These are phyloP conservation scores for Propithecus perrieri DNA, from an alignment of 2,797 vertebrate genomes.

Conservation along the genomic window DNA sequence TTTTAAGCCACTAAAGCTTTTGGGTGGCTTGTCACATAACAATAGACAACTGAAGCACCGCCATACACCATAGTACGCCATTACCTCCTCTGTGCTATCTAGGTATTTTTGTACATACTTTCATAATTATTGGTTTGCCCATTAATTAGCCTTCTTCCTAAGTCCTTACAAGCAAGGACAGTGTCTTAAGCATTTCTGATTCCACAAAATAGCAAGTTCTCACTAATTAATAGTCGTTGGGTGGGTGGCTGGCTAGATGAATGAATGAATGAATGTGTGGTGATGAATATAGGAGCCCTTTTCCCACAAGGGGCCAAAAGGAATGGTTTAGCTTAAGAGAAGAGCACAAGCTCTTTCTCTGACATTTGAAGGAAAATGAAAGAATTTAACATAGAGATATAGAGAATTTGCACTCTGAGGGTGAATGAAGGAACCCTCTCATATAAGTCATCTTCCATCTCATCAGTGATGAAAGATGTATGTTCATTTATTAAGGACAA, in stretches of 20 bases:
- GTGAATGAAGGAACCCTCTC: background rate
- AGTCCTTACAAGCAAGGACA: background rate
- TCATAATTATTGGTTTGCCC: background rate
- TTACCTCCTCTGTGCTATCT: background rate
- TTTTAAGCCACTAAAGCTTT: background rate
- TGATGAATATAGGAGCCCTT: background rate
- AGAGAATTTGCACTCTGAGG: background rate
- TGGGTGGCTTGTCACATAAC: background rate
- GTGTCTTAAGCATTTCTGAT: background rate
- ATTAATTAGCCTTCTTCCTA: background rate
- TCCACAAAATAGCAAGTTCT: background rate
- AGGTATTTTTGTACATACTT: background rate
- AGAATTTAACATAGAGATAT: background rate
- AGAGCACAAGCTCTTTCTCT: background rate
- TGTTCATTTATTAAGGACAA: background rate
- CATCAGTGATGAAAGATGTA: background rate
- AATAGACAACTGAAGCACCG: background rate
- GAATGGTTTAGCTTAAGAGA: background rate
- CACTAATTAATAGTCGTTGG: background rate
- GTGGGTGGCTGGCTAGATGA: background rate
- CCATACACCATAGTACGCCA: background rate
- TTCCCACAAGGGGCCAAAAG: background rate
- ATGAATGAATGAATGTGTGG: background rate
- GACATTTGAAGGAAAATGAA: slow-evolving; percentile 30
- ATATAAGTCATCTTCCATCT: background rate